Evolutionary conservation across 2,113 vertebrate genomes (phyloP).

Genomic region (Philantomba maxwellii): DNA sequence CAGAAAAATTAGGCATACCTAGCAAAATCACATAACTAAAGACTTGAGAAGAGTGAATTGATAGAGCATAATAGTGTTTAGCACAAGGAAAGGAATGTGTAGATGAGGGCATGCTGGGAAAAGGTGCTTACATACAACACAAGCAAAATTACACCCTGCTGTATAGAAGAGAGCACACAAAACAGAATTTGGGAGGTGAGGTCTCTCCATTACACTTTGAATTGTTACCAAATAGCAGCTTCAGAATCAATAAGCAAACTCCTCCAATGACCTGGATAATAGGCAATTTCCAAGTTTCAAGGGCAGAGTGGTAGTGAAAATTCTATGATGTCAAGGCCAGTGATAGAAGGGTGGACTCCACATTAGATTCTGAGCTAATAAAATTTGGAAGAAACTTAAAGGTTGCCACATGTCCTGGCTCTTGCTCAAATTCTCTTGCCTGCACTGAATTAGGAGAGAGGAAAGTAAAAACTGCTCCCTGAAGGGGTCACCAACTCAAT

Average conservation of each 20-base stretch:
- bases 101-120: background rate
- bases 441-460: background rate
- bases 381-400: conserved; percentile 29
- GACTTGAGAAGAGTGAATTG: conserved; percentile 33
- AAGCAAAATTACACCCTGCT: conserved; percentile 14
- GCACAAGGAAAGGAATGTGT: background rate
- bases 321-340: background rate
- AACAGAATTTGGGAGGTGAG: background rate
- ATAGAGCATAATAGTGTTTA: conserved; percentile 12
- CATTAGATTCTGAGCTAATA: background rate
- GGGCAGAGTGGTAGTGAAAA: conserved; percentile 1
- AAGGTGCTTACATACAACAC: background rate
- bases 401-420: conserved; percentile 19
- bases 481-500: background rate
- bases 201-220: background rate
- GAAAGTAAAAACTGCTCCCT: background rate
- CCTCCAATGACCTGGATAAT: background rate
- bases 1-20: conserved; percentile 57
- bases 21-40: conserved; percentile 25
- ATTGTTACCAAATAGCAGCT: conserved; percentile 11
- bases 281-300: conserved; percentile 11
- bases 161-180: background rate
- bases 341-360: background rate
- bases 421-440: background rate
- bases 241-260: conserved; percentile 20